Percentiles rank a stretch among this genome's conserved stretches.
These are phyloP conservation scores for Crioceris asparagi DNA, from an alignment of 2,888 invertebrate species.

Conservation along the genomic window DNA sequence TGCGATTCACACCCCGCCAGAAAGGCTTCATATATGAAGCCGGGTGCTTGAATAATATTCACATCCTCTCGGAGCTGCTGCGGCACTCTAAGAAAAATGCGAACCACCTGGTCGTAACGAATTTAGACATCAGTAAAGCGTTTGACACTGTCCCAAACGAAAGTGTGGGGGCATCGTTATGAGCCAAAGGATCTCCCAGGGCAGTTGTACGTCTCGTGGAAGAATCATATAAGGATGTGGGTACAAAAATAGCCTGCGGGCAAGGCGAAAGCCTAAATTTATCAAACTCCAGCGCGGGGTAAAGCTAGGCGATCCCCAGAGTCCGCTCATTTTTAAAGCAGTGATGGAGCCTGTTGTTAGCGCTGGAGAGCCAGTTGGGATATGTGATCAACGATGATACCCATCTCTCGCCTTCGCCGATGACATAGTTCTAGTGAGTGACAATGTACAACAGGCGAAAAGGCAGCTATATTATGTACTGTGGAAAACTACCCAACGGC, in stretches of 20 bases:
- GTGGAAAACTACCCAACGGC: conserved; percentile 20
- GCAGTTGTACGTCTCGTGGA: conserved; percentile 21
- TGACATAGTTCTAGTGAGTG: conserved; percentile 28
- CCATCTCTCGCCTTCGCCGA: conserved; percentile 32
- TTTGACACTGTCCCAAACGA: conserved; percentile 31
- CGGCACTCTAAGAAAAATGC: conserved; percentile 19
- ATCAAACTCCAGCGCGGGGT: conserved; percentile 31
- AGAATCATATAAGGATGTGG: conserved; percentile 28
- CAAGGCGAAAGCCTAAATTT: conserved; percentile 4
- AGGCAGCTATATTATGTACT: conserved; percentile 21
- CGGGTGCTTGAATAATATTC: conserved; percentile 27
- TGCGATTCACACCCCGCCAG: conserved; percentile 20
- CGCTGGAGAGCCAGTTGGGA: conserved; percentile 22
- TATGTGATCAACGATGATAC: conserved; percentile 10
- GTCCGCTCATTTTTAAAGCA: conserved; percentile 32
- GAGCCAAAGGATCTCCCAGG: conserved; percentile 28
- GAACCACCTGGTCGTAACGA: conserved; percentile 32
- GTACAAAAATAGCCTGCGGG: conserved; percentile 19
- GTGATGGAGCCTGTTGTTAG: conserved; percentile 23
- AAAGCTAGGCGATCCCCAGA: conserved; percentile 34
- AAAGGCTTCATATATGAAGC: conserved; percentile 27
- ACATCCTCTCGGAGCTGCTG: conserved; percentile 23
- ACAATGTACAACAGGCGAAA: conserved; percentile 23
- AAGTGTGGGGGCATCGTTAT: conserved; percentile 24
- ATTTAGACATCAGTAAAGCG: conserved; percentile 37